Base-by-base conservation (phyloP, 2,888 invertebrate genomes). In the Mamestra brassicae region DNA sequence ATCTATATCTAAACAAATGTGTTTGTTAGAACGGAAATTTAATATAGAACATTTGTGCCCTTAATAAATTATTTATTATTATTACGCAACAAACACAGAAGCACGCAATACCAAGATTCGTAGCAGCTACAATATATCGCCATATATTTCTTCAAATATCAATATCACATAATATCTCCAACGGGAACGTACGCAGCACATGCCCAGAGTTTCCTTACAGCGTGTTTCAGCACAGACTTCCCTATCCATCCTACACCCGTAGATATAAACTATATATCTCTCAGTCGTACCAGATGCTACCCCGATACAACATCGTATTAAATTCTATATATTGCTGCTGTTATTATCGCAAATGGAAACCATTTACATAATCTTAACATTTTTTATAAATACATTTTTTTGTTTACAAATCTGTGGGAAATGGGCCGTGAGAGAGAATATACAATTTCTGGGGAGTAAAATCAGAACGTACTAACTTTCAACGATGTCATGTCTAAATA, bases 241-340 rank as follows among this genome's bases (percentile, higher is more conserved):
- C 80, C 72, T 61, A 74, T 85, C 61, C 74, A 85, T 75, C 67
- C 55, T 61, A 65, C 67, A 71, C 15, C 54, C 74, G 54, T 71
- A 83, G 71, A 67, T 78, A 71, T 47, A 83, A 26, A 62, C 62
- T 77, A 63, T 76, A 79, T 76, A 77, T 86, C 67, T 78, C 47
- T 72, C 54, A 71, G 68, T 38, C 74, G 86, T 65, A 72, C 78
- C 86, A 86, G 75, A 81, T 86, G 86, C 77, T 77, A 62, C 67
- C 42, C 64, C 71, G 71, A 79, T 78, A 85, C 83, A 71, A 70
- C 66, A 74, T 71, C 57, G 79, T 87, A 85, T 86, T 80, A 86
- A 86, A 87, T 85, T 79, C 74, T 85, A 78, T 80, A 80, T 82
- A 80, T 80, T 85, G 76, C 77, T 75, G 83, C 79, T 85, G 71